Conservation (phyloP, 1,140 invertebrate genomes). For the Cotesia glomerata region DNA sequence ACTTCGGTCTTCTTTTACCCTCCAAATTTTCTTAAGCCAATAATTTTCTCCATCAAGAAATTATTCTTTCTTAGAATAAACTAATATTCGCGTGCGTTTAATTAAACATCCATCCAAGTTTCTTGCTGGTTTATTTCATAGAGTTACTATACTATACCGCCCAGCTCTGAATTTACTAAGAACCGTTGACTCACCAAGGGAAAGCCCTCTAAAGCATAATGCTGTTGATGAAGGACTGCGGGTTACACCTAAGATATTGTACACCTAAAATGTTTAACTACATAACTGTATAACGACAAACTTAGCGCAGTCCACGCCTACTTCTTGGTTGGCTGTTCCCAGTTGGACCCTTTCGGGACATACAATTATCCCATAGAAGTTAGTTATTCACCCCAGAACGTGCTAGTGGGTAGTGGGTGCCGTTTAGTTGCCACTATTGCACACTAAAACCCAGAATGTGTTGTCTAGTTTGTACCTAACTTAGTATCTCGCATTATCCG, state of each 20-base stretch:
- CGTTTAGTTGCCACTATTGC: not conserved
- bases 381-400: constrained; percentile 21
- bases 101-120: too few species aligned
- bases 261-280: constrained; percentile 35
- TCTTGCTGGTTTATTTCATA: too few species aligned
- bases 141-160: constrained; percentile 49
- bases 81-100: too few species aligned
- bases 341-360: constrained; percentile 39
- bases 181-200: not conserved
- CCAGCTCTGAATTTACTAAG: constrained; percentile 57
- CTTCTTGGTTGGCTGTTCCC: constrained; percentile 37
- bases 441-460: constrained; percentile 8
- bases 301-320: constrained; percentile 33
- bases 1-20: too few species aligned
- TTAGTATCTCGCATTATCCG: constrained; percentile 27
- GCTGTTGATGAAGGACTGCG: constrained; percentile 59
- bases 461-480: constrained; percentile 29
- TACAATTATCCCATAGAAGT: constrained; percentile 46
- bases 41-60: too few species aligned
- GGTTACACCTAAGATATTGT: constrained; percentile 48
- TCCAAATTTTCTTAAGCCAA: too few species aligned
- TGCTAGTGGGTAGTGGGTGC: constrained; percentile 3
- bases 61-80: too few species aligned
- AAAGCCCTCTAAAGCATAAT: constrained; percentile 40
- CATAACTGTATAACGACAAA: constrained; percentile 39